Base-by-base conservation (phyloP, 2,113 vertebrate species). In the Herpailurus yagouaroundi region DNA sequence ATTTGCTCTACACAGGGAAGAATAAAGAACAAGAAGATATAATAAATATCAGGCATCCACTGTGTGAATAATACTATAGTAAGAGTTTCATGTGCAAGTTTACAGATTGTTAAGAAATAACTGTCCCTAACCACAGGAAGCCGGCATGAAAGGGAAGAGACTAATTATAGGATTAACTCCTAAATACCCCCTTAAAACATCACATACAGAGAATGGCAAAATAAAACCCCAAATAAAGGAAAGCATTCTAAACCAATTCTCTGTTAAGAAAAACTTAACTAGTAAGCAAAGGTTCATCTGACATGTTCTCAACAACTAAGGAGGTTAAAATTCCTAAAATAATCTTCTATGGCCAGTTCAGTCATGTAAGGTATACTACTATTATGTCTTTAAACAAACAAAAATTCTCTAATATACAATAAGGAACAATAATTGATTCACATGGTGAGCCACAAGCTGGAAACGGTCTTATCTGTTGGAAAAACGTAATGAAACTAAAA, bases 381-480 rank as follows among this genome's bases (percentile, higher is more conserved):
- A 71, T 2, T 13, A 77, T 29, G 60, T 23, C 68, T 88, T 91
- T 68, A 87, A 91, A 87, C 52, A 79, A 94, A 81, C 1, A 45
- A 91, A 69, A 92, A 74, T 82, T 94, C 83, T 69, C 76, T 83
- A 91, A 86, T 16, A 76, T 21, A 92, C 50, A 91, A 38, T n/a
- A 94, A 82, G 48, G 23, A 90, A 36, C 23, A 88, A 41, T 84
- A 89, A 89, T 27, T 71, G 64, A 31, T 91, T 80, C 63, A 77
- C 36, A 83, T 33, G 16, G 48, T 41, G 83, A 89, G 31, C 13
- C 45, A 89, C 77, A 93, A 85, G 45, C 14, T 45, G 25, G 36
- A 93, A 89, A 90, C 50, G 31, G 15, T 38, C 38, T 71, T 45
- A 63, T 16, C 29, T 94, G 2, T 4, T 85, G 41, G 91, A 73